phyloP scores from a whole-genome alignment of 2,888 invertebrate species.

The Limenitis arthemis region DNA sequence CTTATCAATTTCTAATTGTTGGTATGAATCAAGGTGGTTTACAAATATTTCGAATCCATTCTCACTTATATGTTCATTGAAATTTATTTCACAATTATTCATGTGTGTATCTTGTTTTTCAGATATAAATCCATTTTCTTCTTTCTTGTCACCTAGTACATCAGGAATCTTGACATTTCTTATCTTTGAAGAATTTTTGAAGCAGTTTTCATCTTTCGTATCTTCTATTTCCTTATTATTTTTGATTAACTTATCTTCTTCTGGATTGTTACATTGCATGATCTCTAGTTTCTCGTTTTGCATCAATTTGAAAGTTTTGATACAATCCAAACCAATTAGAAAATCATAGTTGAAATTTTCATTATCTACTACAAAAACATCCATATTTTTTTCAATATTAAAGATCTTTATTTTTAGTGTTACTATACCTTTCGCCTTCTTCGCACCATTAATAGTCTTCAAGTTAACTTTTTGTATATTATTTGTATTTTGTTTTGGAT shows the following conservation, averaged over 20 bases:
- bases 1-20: slow-evolving; percentile 2
- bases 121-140: not conserved
- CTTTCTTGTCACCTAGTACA: slow-evolving; percentile 3
- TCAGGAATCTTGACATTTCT: slow-evolving; percentile 7
- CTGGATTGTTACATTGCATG: not conserved
- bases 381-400: slow-evolving; percentile 11
- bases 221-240: not conserved
- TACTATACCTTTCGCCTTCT: slow-evolving; percentile 14
- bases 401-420: slow-evolving; percentile 16
- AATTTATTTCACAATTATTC: slow-evolving; percentile 1
- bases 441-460: slow-evolving; percentile 21
- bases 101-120: not conserved
- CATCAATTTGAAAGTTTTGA: slow-evolving; percentile 14
- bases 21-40: not conserved
- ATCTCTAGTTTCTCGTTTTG: slow-evolving; percentile 14
- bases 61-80: slow-evolving; percentile 3
- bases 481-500: not conserved
- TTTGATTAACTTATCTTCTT: too few relatives aligned
- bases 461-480: slow-evolving; percentile 5
- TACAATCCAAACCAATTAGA: slow-evolving; percentile 19
- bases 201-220: not conserved
- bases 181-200: not conserved
- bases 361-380: slow-evolving; percentile 15
- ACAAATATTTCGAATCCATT: not conserved
- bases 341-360: slow-evolving; percentile 20